Base-by-base conservation (phyloP, 2,113 vertebrate genomes). In the Delphinus delphis region DNA sequence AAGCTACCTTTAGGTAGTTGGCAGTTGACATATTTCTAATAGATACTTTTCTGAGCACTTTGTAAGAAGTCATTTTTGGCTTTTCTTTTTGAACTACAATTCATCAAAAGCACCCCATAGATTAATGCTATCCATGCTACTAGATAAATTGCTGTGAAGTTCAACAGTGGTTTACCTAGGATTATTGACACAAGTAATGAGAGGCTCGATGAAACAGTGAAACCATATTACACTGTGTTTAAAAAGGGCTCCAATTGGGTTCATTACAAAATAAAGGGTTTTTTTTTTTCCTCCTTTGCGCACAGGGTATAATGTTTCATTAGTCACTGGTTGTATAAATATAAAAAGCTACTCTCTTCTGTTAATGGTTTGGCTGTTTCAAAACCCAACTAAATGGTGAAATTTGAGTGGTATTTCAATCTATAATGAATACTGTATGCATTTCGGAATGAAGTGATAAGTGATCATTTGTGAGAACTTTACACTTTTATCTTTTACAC, bases 131-230 rank as follows among this genome's bases (percentile, higher is more conserved):
- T 84, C 98, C 94, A 93, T 97, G 98, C 97, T 98, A 94, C 96
- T 97, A 92, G 94, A 97, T 97, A 96, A 97, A 96, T 97, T 97
- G 95, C 96, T 97, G 92, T 97, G 23, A 98, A 98, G 95, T 98
- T 98, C 94, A 93, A 93, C 97, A 55, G 97, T 97, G 97, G 97
- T 98, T 98, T 98, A 87, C 90, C 83, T 97, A 96, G 90, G 74
- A 95, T 98, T 98, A 99, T 97, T 98, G 98, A 58, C 97, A 98
- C 70, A 91, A 89, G 67, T 98, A 98, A 98, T 97, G 95, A 98
- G 83, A 96, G 98, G 95, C 23, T 98, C 81, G 3, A 96, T 98
- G 85, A 97, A 98, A 21, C 90, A 93, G 63, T 89, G 91, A 97
- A 83, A 86, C 96, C 86, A 55, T 96, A 82, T 90, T 97, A 85